Conservation (phyloP, 2,888 invertebrate genomes). For the Anarsia innoxiella region DNA sequence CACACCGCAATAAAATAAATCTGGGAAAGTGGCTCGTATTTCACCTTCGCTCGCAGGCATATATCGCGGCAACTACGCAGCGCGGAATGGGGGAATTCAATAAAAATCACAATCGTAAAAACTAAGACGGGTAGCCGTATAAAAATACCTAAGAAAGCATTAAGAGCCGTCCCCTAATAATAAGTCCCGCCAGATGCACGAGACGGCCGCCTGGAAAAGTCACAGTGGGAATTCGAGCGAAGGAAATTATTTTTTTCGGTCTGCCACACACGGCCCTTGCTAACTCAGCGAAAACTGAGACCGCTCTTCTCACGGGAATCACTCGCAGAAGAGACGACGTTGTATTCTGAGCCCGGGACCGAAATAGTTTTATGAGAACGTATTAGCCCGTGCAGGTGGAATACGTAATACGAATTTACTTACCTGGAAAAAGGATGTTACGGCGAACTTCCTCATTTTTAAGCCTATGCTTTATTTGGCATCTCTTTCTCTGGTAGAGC, state of each 20-base stretch:
- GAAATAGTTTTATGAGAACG: slow-evolving; percentile 23
- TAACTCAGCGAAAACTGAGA: slow-evolving; percentile 62
- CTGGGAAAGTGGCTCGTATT: slow-evolving; percentile 64
- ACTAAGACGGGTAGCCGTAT: slow-evolving; percentile 66
- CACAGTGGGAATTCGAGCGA: slow-evolving; percentile 69
- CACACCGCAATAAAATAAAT: slow-evolving; percentile 65
- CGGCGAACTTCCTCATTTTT: slow-evolving; percentile 8
- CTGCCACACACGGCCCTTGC: slow-evolving; percentile 72
- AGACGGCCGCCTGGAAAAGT: slow-evolving; percentile 72
- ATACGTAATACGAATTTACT: slow-evolving; percentile 9
- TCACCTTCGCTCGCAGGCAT: slow-evolving; percentile 60
- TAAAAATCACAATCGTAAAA: slow-evolving; percentile 75
- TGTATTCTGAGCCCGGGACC: slow-evolving; percentile 35
- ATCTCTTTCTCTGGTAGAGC: too few relatives aligned
- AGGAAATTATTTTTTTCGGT: slow-evolving; percentile 74
- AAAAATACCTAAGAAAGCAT: slow-evolving; percentile 72
- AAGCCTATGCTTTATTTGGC: slow-evolving; percentile 3
- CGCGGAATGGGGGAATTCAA: slow-evolving; percentile 55
- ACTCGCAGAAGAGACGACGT: slow-evolving; percentile 38
- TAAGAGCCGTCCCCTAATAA: slow-evolving; percentile 72
- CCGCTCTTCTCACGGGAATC: slow-evolving; percentile 46
- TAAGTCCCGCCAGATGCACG: slow-evolving; percentile 73
- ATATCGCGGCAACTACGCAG: slow-evolving; percentile 38
- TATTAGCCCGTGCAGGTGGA: slow-evolving; percentile 24
- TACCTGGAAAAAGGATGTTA: slow-evolving; percentile 16